A percentile compares a stretch with the other conserved stretches of the same genome.
Evolutionary conservation across 1,140 invertebrate species (phyloP).

Genomic region (Drosophila nebulosa): DNA sequence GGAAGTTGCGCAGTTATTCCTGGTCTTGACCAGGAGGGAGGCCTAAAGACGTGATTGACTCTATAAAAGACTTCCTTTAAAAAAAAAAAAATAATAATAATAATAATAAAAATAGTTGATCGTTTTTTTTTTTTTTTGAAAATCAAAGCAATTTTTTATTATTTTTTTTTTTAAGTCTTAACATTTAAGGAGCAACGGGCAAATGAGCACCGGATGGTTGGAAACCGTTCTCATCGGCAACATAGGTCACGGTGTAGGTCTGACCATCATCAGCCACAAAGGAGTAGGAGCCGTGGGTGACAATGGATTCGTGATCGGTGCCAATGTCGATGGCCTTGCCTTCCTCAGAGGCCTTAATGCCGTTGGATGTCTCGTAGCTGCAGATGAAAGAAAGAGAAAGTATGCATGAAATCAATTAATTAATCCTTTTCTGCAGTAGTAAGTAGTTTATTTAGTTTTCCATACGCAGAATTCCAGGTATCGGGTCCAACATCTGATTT

Average conservation of each 20-base stretch:
- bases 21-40: too few relatives aligned
- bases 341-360: neutral
- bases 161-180: neutral
- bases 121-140: neutral
- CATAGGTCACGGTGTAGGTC: slow-evolving; percentile 84
- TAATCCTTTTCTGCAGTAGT: neutral
- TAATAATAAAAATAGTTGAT: too few relatives aligned
- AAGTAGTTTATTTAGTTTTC: neutral
- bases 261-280: slow-evolving; percentile 85
- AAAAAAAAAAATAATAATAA: too few relatives aligned
- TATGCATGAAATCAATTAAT: neutral
- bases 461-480: neutral
- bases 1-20: too few relatives aligned
- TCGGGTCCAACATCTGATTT: neutral
- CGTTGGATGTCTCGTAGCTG: slow-evolving; percentile 26
- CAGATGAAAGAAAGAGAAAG: neutral
- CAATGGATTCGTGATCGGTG: slow-evolving; percentile 66
- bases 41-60: too few relatives aligned
- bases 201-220: slow-evolving; percentile 86
- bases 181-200: slow-evolving; percentile 67
- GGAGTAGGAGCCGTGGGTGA: slow-evolving; percentile 82
- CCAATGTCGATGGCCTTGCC: slow-evolving; percentile 37
- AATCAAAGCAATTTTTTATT: neutral
- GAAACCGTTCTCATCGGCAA: slow-evolving; percentile 89
- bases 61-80: too few relatives aligned